Conservation (phyloP, 1,140 invertebrate species). For the Episyrphus balteatus region DNA sequence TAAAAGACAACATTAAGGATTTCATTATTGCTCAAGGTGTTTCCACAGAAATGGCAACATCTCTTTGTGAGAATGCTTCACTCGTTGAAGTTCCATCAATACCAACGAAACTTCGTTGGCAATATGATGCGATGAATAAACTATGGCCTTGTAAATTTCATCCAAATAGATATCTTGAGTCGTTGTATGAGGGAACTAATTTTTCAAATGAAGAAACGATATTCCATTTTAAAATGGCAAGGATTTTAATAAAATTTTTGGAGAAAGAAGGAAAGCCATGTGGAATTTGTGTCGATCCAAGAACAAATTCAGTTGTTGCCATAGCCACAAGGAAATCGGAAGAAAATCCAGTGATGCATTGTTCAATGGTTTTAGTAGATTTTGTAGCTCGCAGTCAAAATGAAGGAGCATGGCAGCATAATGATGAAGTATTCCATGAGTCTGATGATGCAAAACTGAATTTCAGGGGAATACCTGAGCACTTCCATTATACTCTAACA, state of each 20-base stretch:
- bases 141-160: constrained; percentile 82
- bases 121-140: constrained; percentile 49
- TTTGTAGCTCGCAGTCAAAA: constrained; percentile 70
- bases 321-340: constrained; percentile 48
- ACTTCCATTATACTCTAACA: constrained; percentile 18
- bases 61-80: constrained; percentile 39
- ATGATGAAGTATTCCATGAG: constrained; percentile 11
- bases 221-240: constrained; percentile 51
- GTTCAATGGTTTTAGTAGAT: constrained; percentile 76
- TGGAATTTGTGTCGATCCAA: constrained; percentile 59
- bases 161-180: constrained; percentile 59
- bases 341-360: constrained; percentile 69
- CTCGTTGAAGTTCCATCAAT: constrained; percentile 47
- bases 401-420: constrained; percentile 56
- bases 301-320: constrained; percentile 47
- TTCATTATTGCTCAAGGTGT: constrained; percentile 6
- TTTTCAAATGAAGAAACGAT: constrained; percentile 49
- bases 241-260: constrained; percentile 13
- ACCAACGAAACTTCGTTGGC: constrained; percentile 51
- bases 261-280: constrained; percentile 35
- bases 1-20: not conserved
- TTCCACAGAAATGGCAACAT: constrained; percentile 12
- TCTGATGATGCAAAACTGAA: constrained; percentile 3
- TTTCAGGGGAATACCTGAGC: constrained; percentile 16
- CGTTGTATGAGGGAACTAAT: constrained; percentile 46